These are phyloP conservation scores for Fragum sueziense DNA, from an alignment of 2,888 invertebrate genomes.

Conservation along the genomic window DNA sequence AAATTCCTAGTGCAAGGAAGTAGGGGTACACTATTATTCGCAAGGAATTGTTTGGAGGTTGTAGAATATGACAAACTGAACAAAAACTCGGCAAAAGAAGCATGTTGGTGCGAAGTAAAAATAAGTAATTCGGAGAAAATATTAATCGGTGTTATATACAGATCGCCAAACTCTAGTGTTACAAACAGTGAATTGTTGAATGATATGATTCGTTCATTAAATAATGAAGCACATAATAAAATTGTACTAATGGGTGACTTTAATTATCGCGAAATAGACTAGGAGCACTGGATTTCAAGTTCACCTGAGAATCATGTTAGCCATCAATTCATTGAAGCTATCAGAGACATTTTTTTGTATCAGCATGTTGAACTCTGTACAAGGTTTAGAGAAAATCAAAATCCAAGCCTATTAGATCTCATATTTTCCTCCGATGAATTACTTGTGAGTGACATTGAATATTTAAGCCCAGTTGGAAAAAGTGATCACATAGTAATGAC, in stretches of 20 bases:
- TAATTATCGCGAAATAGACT: constrained; percentile 10
- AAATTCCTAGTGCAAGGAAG: background rate
- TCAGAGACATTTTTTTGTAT: background rate
- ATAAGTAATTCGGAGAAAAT: background rate
- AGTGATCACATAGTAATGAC: constrained; percentile 2
- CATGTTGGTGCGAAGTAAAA: constrained; percentile 3
- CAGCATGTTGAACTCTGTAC: background rate
- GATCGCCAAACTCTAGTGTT: background rate
- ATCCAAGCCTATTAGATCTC: background rate
- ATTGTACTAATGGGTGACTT: constrained; percentile 12
- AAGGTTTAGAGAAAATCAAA: constrained; percentile 1
- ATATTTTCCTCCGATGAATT: constrained; percentile 3
- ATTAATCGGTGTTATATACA: background rate
- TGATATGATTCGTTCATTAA: background rate
- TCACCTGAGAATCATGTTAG: background rate
- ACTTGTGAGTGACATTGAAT: background rate
- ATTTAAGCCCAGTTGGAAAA: background rate
- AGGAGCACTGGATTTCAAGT: background rate
- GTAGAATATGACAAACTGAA: background rate
- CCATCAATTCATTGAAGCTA: constrained; percentile 2
- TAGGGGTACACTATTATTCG: constrained; percentile 3
- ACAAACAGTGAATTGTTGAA: constrained; percentile 2
- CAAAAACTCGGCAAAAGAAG: background rate
- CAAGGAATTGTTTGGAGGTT: background rate
- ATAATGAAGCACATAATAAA: background rate